Evolutionary conservation across 2,113 vertebrate species (phyloP).

Genomic region (Pyrgilauda ruficollis): DNA sequence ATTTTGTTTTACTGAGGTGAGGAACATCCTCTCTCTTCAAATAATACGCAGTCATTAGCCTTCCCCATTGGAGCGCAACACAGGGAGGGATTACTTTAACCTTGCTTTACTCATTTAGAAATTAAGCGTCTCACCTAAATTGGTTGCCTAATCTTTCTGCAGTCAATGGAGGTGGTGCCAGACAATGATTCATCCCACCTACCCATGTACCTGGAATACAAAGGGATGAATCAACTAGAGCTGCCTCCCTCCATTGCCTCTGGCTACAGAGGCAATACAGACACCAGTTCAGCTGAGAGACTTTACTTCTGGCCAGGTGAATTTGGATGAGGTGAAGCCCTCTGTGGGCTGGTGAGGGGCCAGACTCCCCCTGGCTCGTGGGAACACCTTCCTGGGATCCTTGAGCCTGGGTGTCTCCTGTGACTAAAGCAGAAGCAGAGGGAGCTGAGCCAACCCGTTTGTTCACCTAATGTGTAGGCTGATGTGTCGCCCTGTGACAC

Average conservation of each 20-base stretch:
- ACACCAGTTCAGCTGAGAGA: neutral
- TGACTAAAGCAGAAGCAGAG: neutral
- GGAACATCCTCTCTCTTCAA: neutral
- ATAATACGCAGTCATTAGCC: neutral
- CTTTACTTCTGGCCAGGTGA: neutral
- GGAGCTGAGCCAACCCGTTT: neutral
- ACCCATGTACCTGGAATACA: neutral
- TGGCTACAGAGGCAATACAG: neutral
- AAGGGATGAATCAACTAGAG: neutral
- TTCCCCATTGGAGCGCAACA: neutral
- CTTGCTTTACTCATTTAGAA: neutral
- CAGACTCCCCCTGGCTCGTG: neutral
- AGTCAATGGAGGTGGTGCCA: constrained; percentile 6
- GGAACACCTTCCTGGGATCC: neutral
- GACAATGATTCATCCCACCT: constrained; percentile 35
- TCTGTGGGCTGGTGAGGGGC: neutral
- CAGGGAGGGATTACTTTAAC: neutral
- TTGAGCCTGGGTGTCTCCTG: neutral
- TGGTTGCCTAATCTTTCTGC: neutral
- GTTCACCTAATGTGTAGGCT: neutral
- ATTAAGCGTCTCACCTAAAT: neutral
- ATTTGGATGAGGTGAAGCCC: neutral
- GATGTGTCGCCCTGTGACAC: neutral
- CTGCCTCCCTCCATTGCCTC: neutral
- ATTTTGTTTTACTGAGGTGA: neutral